These are phyloP conservation scores for Stegodyphus dumicola DNA, from an alignment of 1,140 invertebrate genomes.

Conservation along the genomic window DNA sequence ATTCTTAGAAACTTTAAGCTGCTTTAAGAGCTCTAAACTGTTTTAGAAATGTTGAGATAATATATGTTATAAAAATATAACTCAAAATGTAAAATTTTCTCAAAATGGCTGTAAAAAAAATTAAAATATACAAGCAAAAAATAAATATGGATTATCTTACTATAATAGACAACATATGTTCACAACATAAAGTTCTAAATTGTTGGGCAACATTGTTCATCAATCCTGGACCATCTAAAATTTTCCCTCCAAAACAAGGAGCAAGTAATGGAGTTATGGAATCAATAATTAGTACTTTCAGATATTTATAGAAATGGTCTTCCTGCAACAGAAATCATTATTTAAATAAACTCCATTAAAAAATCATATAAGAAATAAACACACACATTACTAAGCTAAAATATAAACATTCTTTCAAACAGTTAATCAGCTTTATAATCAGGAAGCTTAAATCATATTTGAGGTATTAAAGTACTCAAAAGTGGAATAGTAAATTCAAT, in stretches of 20 bases:
- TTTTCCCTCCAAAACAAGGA: constrained; percentile 43
- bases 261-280: constrained; percentile 42
- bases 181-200: constrained; percentile 4
- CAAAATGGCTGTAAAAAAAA: background rate
- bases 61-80: background rate
- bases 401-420: too few relatives aligned
- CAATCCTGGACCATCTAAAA: constrained; percentile 35
- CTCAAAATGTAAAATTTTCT: background rate
- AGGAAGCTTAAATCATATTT: too few relatives aligned
- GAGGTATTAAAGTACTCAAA: too few relatives aligned
- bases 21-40: too few relatives aligned
- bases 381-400: too few relatives aligned
- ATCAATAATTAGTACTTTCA: constrained; percentile 42
- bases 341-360: too few relatives aligned
- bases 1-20: too few relatives aligned
- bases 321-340: background rate
- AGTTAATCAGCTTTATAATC: too few relatives aligned
- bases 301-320: background rate
- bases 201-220: constrained; percentile 31
- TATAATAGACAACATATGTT: constrained; percentile 34
- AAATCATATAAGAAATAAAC: too few relatives aligned
- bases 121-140: background rate
- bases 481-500: too few relatives aligned
- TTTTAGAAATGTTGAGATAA: too few relatives aligned
- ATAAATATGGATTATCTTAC: constrained; percentile 3